A percentile compares a stretch with the other conserved stretches of the same genome.
Evolutionary conservation across 2,113 vertebrate genomes (phyloP).

Genomic region (Tachysurus fulvidraco): DNA sequence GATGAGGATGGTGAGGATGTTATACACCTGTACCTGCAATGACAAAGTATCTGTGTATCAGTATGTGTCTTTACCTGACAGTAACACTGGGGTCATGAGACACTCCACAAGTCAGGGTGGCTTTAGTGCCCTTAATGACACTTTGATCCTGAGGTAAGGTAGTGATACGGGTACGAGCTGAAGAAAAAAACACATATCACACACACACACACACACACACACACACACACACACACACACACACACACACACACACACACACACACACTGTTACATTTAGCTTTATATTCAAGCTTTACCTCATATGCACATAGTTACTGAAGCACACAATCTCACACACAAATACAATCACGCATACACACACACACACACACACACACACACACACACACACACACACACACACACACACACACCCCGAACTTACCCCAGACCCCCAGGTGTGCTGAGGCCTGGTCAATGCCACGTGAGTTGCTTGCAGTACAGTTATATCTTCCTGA

Average conservation of each 20-base stretch:
- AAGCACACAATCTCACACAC: background rate
- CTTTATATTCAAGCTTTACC: background rate
- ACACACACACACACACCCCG: background rate
- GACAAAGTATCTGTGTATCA: background rate
- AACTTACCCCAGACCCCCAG: constrained; percentile 93
- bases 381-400: constrained; percentile 16
- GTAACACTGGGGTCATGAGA: constrained; percentile 89
- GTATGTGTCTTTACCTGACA: constrained; percentile 74
- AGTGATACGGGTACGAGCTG: constrained; percentile 91
- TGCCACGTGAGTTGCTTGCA: constrained; percentile 93
- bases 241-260: background rate
- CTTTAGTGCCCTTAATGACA: constrained; percentile 97
- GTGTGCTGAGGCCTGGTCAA: constrained; percentile 88
- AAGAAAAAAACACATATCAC: constrained; percentile 28
- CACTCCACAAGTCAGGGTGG: constrained; percentile 88
- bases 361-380: constrained; percentile 50
- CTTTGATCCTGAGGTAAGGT: constrained; percentile 91
- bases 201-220: background rate
- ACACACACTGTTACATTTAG: background rate
- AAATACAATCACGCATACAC: background rate
- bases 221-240: background rate
- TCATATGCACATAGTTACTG: background rate
- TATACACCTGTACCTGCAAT: background rate
- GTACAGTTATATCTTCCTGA: constrained; percentile 90
- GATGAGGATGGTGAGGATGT: background rate